Base-by-base conservation (phyloP, 2,888 invertebrate species). In the Lottia gigantea region DNA sequence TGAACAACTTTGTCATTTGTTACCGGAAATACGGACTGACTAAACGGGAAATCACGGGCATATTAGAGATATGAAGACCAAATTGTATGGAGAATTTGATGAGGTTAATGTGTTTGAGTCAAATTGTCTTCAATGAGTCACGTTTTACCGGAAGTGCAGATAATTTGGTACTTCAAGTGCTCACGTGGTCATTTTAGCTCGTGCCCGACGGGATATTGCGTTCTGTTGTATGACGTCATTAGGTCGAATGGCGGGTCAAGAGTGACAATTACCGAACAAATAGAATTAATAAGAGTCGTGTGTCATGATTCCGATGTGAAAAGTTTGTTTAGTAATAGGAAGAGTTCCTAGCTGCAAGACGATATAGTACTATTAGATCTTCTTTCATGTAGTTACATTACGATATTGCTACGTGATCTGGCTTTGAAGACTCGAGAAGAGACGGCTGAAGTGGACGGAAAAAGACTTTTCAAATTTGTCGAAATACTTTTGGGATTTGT, bases 181-280 rank as follows among this genome's bases (percentile, higher is more conserved):
- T 55, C 55, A 55, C 55, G 19, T 55, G 23, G 55, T 23, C 40
- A 40, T 40, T 40, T 40, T 40, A 40, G 55, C 55, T 55, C 19
- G 55, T 55, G 55, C 55, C 55, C 55, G 19, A 55, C 55, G 55
- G 55, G 55, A 55, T 55, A 55, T 55, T 55, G 23, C 19, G 55
- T 55, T 19, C 55, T 19, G 55, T 55, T 19, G 55, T 55, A 55
- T 55, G 55, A 55, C 55, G 55, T 55, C 55, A 55, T 55, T 55
- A 23, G 19, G 55, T 55, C 55, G 23, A 23, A 23, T 19, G 19
- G 19, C 7, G 55, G 55, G 55, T 55, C 55, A 55, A 23, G 14
- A 55, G 55, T n/a, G 19, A 23, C 19, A 55, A 55, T 19, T 23
- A 23, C 55, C 19, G 23, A 55, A 23, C 55, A 55, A 55, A 55